Conservation (phyloP, 2,113 vertebrate genomes). For the Callorhinus ursinus region DNA sequence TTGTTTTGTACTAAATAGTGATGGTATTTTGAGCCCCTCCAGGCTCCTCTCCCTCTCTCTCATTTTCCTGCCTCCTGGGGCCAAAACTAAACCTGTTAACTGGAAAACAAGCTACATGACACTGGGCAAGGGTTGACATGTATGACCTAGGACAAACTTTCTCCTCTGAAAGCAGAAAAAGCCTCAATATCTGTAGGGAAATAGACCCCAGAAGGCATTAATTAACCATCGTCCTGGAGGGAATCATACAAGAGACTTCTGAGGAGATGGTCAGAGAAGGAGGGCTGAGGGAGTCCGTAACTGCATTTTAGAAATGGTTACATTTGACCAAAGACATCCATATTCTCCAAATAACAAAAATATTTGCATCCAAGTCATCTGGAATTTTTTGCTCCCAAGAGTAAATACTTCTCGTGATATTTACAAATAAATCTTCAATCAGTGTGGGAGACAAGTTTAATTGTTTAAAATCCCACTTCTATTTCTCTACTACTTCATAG, state of each 20-base stretch:
- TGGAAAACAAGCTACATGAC: slow-evolving; percentile 27
- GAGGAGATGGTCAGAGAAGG: background rate
- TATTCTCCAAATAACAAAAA: background rate
- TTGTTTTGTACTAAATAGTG: background rate
- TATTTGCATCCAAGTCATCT: background rate
- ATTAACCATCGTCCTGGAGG: background rate
- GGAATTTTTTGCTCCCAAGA: background rate
- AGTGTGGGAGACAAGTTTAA: background rate
- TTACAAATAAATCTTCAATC: background rate
- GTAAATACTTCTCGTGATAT: slow-evolving; percentile 6
- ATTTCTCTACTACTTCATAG: slow-evolving; percentile 30
- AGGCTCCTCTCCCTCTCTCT: background rate
- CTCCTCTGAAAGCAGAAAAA: background rate
- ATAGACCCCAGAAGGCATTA: background rate
- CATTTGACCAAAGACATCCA: background rate
- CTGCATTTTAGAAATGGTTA: slow-evolving; percentile 14
- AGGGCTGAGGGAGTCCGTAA: background rate
- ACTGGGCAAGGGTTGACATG: background rate
- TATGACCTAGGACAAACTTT: background rate
- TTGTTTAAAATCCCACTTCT: slow-evolving; percentile 26
- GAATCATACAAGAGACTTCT: background rate
- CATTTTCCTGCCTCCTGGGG: background rate
- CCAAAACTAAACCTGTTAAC: slow-evolving; percentile 1
- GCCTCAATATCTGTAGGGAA: background rate
- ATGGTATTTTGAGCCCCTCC: background rate